phyloP scores from a whole-genome alignment of 2,113 vertebrate species.

The Brachyhypopomus gauderio region DNA sequence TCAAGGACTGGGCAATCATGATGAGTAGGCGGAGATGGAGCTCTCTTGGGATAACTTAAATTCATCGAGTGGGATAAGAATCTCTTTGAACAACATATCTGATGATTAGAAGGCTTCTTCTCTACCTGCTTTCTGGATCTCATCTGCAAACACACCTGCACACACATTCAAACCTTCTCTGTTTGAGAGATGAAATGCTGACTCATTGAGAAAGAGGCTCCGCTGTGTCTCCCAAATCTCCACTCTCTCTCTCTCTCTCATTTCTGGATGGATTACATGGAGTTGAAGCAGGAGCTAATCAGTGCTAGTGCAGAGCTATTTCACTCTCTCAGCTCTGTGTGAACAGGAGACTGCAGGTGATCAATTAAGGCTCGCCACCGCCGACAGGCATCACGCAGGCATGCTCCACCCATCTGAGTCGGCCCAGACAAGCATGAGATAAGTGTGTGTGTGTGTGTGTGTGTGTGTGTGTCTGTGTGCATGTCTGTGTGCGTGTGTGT shows the following conservation, averaged over 20 bases:
- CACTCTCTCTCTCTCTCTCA: neutral
- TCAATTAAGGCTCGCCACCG: constrained; percentile 55
- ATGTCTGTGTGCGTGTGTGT: constrained; percentile 46
- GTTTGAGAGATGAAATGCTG: no score
- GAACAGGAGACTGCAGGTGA: constrained; percentile 47
- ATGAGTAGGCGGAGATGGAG: no score
- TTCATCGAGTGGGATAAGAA: no score
- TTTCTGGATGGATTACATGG: neutral
- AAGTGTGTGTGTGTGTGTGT: constrained; percentile 29
- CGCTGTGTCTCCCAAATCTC: neutral
- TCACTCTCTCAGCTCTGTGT: constrained; percentile 34
- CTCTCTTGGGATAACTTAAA: no score
- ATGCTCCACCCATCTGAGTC: constrained; percentile 22
- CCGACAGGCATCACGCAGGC: constrained; percentile 51
- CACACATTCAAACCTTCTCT: neutral
- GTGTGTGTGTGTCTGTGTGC: neutral
- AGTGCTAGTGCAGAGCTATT: neutral
- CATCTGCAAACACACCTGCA: no score
- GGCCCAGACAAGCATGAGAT: constrained; percentile 1
- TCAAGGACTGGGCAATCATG: no score
- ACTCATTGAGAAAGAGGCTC: no score
- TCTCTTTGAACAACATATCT: no score
- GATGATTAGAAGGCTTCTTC: no score
- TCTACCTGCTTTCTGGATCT: no score
- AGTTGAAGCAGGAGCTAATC: constrained; percentile 3